Conservation (phyloP, 2,888 invertebrate species). For the Mythimna loreyi region DNA sequence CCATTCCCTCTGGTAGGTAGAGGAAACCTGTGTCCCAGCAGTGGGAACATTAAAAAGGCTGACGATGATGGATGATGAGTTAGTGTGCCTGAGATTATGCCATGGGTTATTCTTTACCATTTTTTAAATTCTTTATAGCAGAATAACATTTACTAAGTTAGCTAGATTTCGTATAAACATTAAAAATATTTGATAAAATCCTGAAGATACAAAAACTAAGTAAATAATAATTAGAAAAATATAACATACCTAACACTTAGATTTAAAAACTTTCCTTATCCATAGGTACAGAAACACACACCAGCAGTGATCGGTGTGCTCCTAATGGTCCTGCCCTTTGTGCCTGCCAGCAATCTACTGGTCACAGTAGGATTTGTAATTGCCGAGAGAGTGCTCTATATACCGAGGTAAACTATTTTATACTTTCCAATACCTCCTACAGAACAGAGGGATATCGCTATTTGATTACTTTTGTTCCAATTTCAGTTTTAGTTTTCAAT, state of each 20-base stretch:
- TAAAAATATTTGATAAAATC: no score
- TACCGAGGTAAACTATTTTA: conserved; percentile 92
- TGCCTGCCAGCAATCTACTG: conserved; percentile 96
- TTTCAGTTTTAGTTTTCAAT: conserved; percentile 30
- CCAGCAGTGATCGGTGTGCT: conserved; percentile 93
- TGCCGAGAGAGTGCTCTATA: conserved; percentile 97
- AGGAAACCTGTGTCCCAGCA: no score
- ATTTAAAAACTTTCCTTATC: conserved; percentile 1
- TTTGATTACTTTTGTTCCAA: conserved; percentile 42
- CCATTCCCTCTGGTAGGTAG: no score
- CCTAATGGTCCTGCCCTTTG: conserved; percentile 95
- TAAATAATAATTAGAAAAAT: not conserved
- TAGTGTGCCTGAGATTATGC: no score
- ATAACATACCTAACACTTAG: not conserved
- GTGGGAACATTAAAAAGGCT: no score
- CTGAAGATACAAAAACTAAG: no score
- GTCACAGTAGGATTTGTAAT: conserved; percentile 96
- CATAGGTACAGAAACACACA: conserved; percentile 92
- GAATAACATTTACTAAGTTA: no score
- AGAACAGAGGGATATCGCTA: conserved; percentile 7
- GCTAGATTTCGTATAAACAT: no score
- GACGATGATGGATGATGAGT: no score
- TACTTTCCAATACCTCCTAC: conserved; percentile 2
- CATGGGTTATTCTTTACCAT: no score
- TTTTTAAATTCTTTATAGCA: no score